Evolutionary conservation across 2,888 invertebrate genomes (phyloP).

Genomic region (Lamellibrachia satsuma): DNA sequence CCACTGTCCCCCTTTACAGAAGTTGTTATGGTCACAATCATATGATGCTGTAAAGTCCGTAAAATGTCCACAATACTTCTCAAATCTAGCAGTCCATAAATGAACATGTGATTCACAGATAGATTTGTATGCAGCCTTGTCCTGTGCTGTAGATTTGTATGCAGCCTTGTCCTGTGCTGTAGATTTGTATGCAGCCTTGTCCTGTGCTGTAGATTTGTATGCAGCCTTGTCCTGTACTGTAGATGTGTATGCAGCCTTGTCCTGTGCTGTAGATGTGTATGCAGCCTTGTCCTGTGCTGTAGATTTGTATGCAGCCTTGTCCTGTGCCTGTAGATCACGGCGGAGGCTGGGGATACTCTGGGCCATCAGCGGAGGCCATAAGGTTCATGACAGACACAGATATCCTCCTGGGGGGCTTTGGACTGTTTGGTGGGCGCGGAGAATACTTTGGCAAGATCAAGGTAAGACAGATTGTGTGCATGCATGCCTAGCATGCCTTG

Average conservation of each 20-base stretch:
- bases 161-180: too few species aligned
- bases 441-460: conserved; percentile 94
- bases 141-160: too few species aligned
- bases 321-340: conserved; percentile 75
- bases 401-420: conserved; percentile 88
- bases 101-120: too few species aligned
- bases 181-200: too few species aligned
- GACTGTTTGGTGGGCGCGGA: conserved; percentile 94
- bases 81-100: too few species aligned
- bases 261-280: too few species aligned
- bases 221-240: neutral
- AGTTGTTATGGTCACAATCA: too few species aligned
- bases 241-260: too few species aligned
- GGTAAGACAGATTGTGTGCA: conserved; percentile 58
- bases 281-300: neutral
- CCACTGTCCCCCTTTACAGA: too few species aligned
- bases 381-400: conserved; percentile 94
- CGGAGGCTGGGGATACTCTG: conserved; percentile 98
- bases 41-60: too few species aligned
- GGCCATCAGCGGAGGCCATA: conserved; percentile 94
- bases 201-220: neutral
- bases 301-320: neutral
- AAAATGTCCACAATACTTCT: too few species aligned
- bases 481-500: neutral
- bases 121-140: too few species aligned